Percentiles rank a stretch among this genome's conserved stretches.
Evolutionary conservation across 2,113 vertebrate species (phyloP).

Genomic region (Spea bombifrons): DNA sequence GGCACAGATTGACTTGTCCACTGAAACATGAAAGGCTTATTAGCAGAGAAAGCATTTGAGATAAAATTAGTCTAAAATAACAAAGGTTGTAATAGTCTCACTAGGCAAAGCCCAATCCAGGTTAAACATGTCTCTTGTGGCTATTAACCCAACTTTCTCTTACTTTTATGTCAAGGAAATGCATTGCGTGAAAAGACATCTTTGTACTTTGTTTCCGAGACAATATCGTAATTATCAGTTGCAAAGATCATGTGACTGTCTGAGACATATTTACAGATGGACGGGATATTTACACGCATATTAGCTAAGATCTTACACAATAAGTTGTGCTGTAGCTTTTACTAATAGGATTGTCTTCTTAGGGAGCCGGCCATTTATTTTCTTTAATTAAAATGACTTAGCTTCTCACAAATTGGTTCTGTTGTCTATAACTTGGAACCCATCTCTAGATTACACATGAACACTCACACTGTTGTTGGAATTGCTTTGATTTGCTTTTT

Average conservation of each 20-base stretch:
- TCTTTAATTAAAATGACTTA: background rate
- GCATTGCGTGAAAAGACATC: background rate
- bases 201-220: background rate
- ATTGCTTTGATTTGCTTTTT: too few species aligned
- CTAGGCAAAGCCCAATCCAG: background rate
- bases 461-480: too few species aligned
- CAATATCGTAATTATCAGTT: background rate
- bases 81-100: slow-evolving; percentile 13
- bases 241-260: background rate
- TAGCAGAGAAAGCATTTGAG: slow-evolving; percentile 33
- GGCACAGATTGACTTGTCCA: slow-evolving; percentile 16
- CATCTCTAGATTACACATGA: too few species aligned
- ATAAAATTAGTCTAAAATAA: slow-evolving; percentile 34
- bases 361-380: slow-evolving; percentile 14
- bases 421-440: too few species aligned
- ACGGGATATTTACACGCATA: slow-evolving; percentile 2
- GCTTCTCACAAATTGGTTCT: background rate
- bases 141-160: background rate
- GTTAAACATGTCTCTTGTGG: background rate
- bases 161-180: background rate
- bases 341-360: slow-evolving; percentile 36
- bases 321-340: background rate
- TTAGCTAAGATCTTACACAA: slow-evolving; percentile 16
- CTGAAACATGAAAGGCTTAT: slow-evolving; percentile 43
- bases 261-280: background rate